phyloP scores from a whole-genome alignment of 2,797 vertebrate species.

The Trichosurus vulpecula region DNA sequence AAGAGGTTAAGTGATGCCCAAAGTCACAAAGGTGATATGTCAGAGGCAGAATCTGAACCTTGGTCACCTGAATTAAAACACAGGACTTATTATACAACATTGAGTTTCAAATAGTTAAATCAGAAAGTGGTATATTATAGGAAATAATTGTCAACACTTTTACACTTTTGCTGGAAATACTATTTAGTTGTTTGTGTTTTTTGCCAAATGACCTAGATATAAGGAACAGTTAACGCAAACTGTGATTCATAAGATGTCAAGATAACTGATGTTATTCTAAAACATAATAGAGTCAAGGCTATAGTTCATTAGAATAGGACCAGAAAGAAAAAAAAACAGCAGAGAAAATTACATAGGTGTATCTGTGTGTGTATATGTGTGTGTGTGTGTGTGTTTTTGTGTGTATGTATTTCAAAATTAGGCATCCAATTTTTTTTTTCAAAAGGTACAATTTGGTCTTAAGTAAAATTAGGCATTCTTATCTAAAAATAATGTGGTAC shows the following conservation, averaged over 20 bases:
- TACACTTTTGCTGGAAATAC: background rate
- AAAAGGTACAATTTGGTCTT: background rate
- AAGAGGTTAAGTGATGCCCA: background rate
- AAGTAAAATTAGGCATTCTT: background rate
- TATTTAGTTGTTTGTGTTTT: background rate
- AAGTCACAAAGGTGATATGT: background rate
- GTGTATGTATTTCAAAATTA: too few species aligned
- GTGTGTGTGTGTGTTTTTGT: too few species aligned
- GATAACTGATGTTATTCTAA: background rate
- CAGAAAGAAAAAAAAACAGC: background rate
- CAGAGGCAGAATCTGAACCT: background rate
- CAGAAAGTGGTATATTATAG: background rate
- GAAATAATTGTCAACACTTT: background rate
- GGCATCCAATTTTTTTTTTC: too few species aligned
- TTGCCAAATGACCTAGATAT: background rate
- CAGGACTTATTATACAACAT: background rate
- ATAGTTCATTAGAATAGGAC: background rate
- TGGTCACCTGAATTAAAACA: background rate
- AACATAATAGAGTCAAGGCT: background rate
- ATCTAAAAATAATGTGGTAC: background rate
- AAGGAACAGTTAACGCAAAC: background rate
- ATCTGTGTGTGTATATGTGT: too few species aligned
- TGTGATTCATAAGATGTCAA: background rate
- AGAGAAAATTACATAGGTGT: too few species aligned
- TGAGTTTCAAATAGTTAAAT: background rate